Evolutionary conservation across 1,140 invertebrate genomes (phyloP).

Genomic region (Lepidurus couesii): DNA sequence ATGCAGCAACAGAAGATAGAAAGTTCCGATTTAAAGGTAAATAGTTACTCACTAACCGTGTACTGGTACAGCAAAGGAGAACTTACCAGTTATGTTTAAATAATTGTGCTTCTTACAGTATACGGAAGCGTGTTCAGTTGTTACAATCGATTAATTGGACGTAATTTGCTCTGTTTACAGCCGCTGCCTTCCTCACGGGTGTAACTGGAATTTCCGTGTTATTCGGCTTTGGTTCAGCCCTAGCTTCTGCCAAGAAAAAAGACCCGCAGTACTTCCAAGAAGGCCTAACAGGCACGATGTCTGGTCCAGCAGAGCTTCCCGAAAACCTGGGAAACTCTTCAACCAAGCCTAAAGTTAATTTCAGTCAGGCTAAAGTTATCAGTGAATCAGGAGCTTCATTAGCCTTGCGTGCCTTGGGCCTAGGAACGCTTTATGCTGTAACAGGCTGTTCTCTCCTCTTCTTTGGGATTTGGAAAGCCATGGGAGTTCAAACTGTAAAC

Average conservation of each 20-base stretch:
- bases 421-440: constrained; percentile 79
- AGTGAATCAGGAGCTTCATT: constrained; percentile 66
- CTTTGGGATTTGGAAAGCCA: constrained; percentile 80
- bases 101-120: too few species aligned
- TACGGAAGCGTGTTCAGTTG: too few species aligned
- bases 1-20: background rate
- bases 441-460: constrained; percentile 72
- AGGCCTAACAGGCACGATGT: constrained; percentile 58
- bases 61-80: too few species aligned
- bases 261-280: constrained; percentile 74
- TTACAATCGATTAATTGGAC: too few species aligned
- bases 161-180: constrained; percentile 45
- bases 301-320: constrained; percentile 46
- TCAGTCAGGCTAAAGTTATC: background rate
- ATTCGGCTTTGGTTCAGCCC: constrained; percentile 70
- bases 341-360: background rate
- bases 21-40: background rate
- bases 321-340: background rate
- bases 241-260: constrained; percentile 68
- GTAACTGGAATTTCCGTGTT: constrained; percentile 72
- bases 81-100: too few species aligned
- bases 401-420: constrained; percentile 73
- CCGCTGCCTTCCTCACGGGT: constrained; percentile 64
- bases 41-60: too few species aligned
- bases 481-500: constrained; percentile 71